These are phyloP conservation scores for Myxocyprinus asiaticus DNA, from an alignment of 2,113 vertebrate genomes.

Conservation along the genomic window DNA sequence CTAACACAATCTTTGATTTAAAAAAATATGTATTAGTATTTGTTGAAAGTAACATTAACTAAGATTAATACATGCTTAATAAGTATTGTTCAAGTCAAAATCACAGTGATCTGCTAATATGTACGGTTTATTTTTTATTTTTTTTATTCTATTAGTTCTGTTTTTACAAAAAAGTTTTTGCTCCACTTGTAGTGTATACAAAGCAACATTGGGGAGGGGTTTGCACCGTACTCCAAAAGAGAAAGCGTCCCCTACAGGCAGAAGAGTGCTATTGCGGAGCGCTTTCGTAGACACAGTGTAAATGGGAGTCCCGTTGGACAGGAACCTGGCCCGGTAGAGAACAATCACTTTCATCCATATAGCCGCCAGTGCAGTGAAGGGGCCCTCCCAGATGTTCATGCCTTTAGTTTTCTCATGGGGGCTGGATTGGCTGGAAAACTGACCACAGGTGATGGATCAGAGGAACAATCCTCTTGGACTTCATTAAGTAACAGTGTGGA, in stretches of 20 bases:
- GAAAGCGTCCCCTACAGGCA: slow-evolving; percentile 57
- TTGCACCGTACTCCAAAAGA: slow-evolving; percentile 42
- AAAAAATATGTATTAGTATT: no score
- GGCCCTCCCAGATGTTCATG: slow-evolving; percentile 37
- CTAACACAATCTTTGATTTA: no score
- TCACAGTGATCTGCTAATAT: no score
- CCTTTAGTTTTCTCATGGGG: slow-evolving; percentile 69
- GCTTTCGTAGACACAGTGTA: slow-evolving; percentile 73
- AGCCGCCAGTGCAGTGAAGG: slow-evolving; percentile 80
- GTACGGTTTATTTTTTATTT: no score
- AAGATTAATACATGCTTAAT: no score
- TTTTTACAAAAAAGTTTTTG: not conserved
- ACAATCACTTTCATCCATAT: slow-evolving; percentile 84
- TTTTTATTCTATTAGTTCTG: no score
- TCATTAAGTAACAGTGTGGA: slow-evolving; percentile 61
- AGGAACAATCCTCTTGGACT: slow-evolving; percentile 59
- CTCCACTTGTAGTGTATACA: slow-evolving; percentile 24
- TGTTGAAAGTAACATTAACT: no score
- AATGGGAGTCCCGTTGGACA: slow-evolving; percentile 68
- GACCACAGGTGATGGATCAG: slow-evolving; percentile 31
- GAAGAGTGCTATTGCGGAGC: slow-evolving; percentile 61
- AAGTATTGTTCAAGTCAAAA: no score
- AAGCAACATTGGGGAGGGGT: slow-evolving; percentile 43
- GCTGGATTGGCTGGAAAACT: slow-evolving; percentile 64
- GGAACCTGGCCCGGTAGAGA: slow-evolving; percentile 58